Evolutionary conservation across 2,888 invertebrate species (phyloP).

Genomic region (Cylloceria caligata): DNA sequence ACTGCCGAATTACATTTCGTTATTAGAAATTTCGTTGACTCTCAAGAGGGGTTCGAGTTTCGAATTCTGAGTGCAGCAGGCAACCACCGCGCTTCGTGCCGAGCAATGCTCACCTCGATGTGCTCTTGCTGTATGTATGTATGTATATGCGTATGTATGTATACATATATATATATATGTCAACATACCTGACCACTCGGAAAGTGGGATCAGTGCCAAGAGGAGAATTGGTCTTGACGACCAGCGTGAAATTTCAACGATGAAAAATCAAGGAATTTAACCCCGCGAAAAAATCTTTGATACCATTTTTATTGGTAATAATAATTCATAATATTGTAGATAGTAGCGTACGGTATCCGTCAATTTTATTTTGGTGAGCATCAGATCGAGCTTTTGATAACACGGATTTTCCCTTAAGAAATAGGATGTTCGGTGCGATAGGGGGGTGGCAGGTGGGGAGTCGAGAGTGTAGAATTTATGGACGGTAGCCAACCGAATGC

Average conservation of each 20-base stretch:
- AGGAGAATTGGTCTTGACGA: slow-evolving; percentile 10
- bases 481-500: slow-evolving; percentile 79
- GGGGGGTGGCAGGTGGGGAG: slow-evolving; percentile 24
- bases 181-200: slow-evolving; percentile 1
- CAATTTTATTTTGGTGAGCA: slow-evolving; percentile 19
- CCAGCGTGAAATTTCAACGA: not conserved
- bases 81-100: not conserved
- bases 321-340: not conserved
- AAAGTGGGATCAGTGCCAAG: slow-evolving; percentile 53
- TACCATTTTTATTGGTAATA: slow-evolving; percentile 6
- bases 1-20: slow-evolving; percentile 66
- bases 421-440: slow-evolving; percentile 37
- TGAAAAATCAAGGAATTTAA: slow-evolving; percentile 4
- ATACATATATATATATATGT: slow-evolving; percentile 19
- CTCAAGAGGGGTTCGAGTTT: slow-evolving; percentile 43
- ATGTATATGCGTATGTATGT: not conserved
- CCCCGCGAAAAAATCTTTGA: not conserved
- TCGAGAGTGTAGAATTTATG: slow-evolving; percentile 76
- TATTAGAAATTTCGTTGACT: slow-evolving; percentile 68
- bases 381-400: slow-evolving; percentile 34
- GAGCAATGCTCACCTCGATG: slow-evolving; percentile 18
- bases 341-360: slow-evolving; percentile 7
- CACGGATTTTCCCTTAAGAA: slow-evolving; percentile 41
- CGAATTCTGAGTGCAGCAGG: slow-evolving; percentile 34
- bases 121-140: slow-evolving; percentile 13